Evolutionary conservation across 2,888 invertebrate species (phyloP).

Genomic region (Eurytoma californica): DNA sequence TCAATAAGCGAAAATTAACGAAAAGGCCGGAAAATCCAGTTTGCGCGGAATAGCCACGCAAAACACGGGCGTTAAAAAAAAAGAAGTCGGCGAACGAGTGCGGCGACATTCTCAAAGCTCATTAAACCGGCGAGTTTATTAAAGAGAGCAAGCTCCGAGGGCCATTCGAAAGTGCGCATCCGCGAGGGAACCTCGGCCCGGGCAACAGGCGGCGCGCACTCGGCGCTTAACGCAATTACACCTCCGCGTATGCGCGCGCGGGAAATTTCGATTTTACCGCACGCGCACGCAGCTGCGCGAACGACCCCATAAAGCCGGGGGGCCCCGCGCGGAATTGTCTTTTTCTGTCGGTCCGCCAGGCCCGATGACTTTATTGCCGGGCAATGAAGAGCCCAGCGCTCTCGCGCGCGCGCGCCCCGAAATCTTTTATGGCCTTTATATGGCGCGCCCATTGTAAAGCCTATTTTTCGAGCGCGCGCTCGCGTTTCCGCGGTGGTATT

Average conservation of each 20-base stretch:
- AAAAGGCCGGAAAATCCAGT: neutral
- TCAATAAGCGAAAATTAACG: too few species aligned
- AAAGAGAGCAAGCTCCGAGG: constrained; percentile 1
- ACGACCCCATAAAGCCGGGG: constrained; percentile 44
- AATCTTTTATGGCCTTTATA: constrained; percentile 54
- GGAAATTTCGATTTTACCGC: constrained; percentile 47
- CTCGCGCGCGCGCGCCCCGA: neutral
- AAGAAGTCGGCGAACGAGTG: too few species aligned
- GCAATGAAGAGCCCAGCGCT: constrained; percentile 34
- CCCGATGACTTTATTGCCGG: constrained; percentile 54
- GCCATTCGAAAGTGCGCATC: neutral
- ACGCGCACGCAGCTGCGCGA: constrained; percentile 34
- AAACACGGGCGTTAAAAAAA: too few species aligned
- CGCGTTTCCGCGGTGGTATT: neutral
- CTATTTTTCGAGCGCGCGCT: constrained; percentile 19
- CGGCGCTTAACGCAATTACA: constrained; percentile 12
- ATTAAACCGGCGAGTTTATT: constrained; percentile 17
- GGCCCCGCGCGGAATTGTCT: constrained; percentile 39
- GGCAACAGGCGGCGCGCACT: too few species aligned
- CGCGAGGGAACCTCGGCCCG: neutral
- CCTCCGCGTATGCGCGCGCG: constrained; percentile 16
- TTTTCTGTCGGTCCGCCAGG: constrained; percentile 33
- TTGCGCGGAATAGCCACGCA: neutral
- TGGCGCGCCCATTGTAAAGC: constrained; percentile 41
- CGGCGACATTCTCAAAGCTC: neutral